Percentiles rank a stretch among this genome's conserved stretches.
These are phyloP conservation scores for Ladona fulva DNA, from an alignment of 1,140 invertebrate species.

Conservation along the genomic window DNA sequence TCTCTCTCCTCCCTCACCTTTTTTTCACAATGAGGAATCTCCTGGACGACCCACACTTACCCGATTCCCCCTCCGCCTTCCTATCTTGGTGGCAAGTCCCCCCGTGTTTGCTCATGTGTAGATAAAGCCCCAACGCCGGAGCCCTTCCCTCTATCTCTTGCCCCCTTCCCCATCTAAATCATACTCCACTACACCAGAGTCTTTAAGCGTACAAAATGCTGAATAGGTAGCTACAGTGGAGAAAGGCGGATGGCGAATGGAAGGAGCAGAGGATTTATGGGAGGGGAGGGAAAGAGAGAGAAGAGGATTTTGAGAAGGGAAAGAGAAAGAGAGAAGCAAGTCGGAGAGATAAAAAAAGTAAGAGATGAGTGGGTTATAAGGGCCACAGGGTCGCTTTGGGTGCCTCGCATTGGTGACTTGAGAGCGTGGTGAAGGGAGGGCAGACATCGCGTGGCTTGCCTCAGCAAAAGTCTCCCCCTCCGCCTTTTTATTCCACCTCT, in stretches of 20 bases:
- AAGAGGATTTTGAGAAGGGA: neutral
- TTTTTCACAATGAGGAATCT: neutral
- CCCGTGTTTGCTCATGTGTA: neutral
- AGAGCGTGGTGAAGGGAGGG: neutral
- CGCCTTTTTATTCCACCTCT: neutral
- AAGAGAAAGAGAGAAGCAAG: neutral
- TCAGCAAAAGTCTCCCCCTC: neutral
- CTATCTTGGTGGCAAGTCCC: neutral
- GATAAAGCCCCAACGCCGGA: neutral
- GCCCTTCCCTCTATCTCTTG: neutral
- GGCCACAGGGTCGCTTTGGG: neutral
- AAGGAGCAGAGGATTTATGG: neutral
- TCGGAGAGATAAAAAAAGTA: neutral
- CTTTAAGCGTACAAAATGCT: neutral
- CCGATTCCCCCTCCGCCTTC: neutral
- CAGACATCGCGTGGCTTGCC: neutral
- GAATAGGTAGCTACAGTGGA: neutral
- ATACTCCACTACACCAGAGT: neutral
- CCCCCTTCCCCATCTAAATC: neutral
- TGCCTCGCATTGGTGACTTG: neutral
- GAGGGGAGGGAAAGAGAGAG: neutral
- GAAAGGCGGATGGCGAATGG: neutral
- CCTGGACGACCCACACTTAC: no score
- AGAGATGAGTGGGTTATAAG: conserved; percentile 9
- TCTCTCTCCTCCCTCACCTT: neutral